A percentile compares a stretch with the other conserved stretches of the same genome.
Conservation (phyloP, 1,140 invertebrate genomes). For the Drosophila equinoxialis region DNA sequence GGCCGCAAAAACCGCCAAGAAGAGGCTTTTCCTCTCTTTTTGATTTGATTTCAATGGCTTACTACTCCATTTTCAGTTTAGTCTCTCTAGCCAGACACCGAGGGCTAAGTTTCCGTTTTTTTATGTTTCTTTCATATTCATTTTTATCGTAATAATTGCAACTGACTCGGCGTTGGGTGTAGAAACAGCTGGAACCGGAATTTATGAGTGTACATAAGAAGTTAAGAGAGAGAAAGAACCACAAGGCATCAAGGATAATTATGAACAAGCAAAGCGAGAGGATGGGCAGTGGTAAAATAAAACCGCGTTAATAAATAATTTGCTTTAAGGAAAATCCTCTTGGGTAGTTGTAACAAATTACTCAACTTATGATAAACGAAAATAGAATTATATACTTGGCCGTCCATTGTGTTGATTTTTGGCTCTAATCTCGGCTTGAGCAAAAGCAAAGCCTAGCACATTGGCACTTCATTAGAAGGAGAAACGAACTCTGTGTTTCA, state of each 20-base stretch:
- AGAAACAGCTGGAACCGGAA: conserved; percentile 34
- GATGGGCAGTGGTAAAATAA: not conserved
- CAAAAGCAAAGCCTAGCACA: conserved; percentile 12
- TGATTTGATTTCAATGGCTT: conserved; percentile 49
- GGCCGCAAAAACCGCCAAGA: conserved; percentile 45
- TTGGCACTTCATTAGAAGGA: not conserved
- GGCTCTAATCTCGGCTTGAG: not conserved
- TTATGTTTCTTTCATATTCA: not conserved
- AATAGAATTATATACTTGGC: not conserved
- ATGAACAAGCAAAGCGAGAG: not conserved
- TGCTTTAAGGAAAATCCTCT: conserved; percentile 2
- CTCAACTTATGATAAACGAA: not conserved
- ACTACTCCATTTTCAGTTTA: conserved; percentile 30
- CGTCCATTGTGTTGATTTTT: not conserved
- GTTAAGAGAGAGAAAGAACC: not conserved
- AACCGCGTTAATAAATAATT: not conserved
- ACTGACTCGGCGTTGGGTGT: conserved; percentile 12
- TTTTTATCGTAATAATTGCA: conserved; percentile 57
- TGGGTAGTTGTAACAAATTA: not conserved
- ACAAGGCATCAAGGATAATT: not conserved
- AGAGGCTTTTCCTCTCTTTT: conserved; percentile 39
- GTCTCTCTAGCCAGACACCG: conserved; percentile 17
- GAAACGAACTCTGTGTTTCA: not conserved
- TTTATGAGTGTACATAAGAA: conserved; percentile 36
- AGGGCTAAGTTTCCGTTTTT: not conserved